Conservation (phyloP, 2,797 vertebrate species). For the Notolepis coatsorum region DNA sequence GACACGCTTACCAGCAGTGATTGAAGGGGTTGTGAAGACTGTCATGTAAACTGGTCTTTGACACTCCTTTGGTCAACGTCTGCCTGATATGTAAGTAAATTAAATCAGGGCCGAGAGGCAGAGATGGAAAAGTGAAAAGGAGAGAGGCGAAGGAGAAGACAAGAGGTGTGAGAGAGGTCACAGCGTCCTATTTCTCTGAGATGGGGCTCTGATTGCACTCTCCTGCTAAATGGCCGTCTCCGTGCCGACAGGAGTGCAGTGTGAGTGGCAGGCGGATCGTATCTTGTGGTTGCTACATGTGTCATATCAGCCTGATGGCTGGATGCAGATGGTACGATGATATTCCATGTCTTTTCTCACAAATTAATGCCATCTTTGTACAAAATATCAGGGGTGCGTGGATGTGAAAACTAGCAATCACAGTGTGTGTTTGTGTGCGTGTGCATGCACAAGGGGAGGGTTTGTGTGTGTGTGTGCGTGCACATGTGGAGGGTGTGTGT, state of each 20-base stretch:
- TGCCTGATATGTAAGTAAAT: conserved; percentile 39
- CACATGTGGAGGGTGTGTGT: conserved; percentile 3
- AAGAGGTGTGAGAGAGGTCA: conserved; percentile 24
- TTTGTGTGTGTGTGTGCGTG: neutral
- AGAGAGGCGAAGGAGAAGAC: neutral
- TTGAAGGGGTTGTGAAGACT: conserved; percentile 18
- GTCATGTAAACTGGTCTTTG: conserved; percentile 26
- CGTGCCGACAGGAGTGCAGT: conserved; percentile 26
- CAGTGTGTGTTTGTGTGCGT: neutral
- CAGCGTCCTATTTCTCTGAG: conserved; percentile 48
- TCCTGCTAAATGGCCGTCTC: conserved; percentile 31
- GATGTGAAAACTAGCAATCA: conserved; percentile 10
- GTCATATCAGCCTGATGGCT: conserved; percentile 1
- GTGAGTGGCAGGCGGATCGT: conserved; percentile 14
- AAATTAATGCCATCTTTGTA: conserved; percentile 7
- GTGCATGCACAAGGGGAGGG: neutral
- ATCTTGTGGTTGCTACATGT: neutral
- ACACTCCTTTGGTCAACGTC: conserved; percentile 43
- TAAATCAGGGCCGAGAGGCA: conserved; percentile 37
- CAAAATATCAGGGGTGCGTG: neutral
- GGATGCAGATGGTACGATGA: conserved; percentile 12
- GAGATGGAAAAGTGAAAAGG: conserved; percentile 21
- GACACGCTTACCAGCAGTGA: neutral
- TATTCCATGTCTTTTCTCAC: conserved; percentile 23
- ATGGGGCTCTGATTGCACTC: conserved; percentile 45